Evolutionary conservation across 2,888 invertebrate species (phyloP).

Genomic region (Aspidiotus destructor): DNA sequence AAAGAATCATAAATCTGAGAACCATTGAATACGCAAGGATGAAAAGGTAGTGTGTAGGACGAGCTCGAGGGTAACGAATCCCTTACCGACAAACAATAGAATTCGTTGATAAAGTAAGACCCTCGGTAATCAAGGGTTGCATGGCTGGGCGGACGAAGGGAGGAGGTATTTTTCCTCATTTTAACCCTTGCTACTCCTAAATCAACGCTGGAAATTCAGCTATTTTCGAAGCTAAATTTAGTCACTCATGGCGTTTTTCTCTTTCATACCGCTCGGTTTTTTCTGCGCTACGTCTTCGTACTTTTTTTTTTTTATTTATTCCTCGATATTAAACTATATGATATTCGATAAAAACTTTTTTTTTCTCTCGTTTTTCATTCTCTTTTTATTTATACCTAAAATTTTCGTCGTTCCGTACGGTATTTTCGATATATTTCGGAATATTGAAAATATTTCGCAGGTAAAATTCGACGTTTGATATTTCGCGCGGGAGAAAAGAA

Average conservation of each 20-base stretch:
- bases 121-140: slow-evolving; percentile 31
- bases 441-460: background rate
- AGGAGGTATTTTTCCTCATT: slow-evolving; percentile 28
- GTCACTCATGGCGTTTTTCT: slow-evolving; percentile 5
- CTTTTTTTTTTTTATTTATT: background rate
- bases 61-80: slow-evolving; percentile 28
- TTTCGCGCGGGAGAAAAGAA: background rate
- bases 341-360: slow-evolving; percentile 1
- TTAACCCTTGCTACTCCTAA: slow-evolving; percentile 31
- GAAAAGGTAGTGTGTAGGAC: background rate
- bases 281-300: background rate
- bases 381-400: no score
- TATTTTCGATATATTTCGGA: background rate
- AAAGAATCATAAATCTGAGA: slow-evolving; percentile 29
- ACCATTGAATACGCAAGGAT: slow-evolving; percentile 14
- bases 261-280: background rate
- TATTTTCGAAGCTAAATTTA: slow-evolving; percentile 28
- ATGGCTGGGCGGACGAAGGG: background rate
- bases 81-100: slow-evolving; percentile 33
- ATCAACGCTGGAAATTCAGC: slow-evolving; percentile 31
- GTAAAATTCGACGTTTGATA: slow-evolving; percentile 1
- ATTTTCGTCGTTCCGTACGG: no score
- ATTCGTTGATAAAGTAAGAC: slow-evolving; percentile 33
- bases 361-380: background rate
- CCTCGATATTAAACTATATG: background rate